phyloP scores from a whole-genome alignment of 2,113 vertebrate species.

The Oreotrochilus melanogaster region DNA sequence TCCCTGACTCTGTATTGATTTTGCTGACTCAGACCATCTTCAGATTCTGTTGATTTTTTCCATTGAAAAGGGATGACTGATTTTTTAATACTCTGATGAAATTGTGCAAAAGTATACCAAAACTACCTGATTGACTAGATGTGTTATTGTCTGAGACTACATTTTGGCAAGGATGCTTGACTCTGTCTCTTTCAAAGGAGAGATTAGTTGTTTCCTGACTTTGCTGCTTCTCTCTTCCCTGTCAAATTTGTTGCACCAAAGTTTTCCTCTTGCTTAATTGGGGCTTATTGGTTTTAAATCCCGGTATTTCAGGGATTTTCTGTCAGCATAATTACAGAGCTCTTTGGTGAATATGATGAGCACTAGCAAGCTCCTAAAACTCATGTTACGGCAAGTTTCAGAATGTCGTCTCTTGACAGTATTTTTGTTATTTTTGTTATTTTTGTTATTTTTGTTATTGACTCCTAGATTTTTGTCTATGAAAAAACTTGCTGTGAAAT shows the following conservation, averaged over 20 bases:
- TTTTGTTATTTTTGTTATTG: not conserved
- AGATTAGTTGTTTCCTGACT: not conserved
- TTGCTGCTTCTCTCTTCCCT: not conserved
- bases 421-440: not conserved
- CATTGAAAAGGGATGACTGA: not conserved
- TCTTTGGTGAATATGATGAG: not conserved
- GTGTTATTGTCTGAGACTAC: not conserved
- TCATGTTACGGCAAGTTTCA: not conserved
- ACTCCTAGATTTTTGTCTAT: not conserved
- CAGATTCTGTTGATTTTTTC: not conserved
- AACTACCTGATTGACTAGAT: not conserved
- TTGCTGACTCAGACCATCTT: not conserved
- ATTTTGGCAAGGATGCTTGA: not conserved
- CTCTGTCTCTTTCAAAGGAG: not conserved
- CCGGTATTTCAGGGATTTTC: not conserved
- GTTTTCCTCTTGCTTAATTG: not conserved
- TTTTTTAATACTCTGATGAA: slow-evolving; percentile 27
- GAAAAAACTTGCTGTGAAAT: not conserved
- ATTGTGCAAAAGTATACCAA: not conserved
- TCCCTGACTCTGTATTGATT: not conserved
- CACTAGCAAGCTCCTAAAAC: not conserved
- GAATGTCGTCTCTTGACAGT: not conserved
- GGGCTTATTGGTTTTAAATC: not conserved
- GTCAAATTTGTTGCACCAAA: not conserved
- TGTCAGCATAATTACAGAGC: not conserved